phyloP scores from a whole-genome alignment of 2,113 vertebrate genomes.

The Tragulus kanchil region DNA sequence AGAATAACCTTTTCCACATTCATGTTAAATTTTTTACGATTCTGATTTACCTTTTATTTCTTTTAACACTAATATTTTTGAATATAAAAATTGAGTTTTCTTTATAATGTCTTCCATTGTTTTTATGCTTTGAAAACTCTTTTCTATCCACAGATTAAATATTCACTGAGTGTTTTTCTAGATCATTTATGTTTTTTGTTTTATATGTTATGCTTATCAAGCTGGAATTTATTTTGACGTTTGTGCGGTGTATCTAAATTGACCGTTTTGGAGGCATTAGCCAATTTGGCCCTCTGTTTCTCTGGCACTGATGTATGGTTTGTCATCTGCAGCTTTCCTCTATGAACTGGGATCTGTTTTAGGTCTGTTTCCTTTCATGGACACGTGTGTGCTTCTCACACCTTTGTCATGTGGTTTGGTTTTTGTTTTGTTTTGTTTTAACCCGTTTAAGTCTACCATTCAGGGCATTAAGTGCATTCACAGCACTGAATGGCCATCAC shows the following conservation, averaged over 20 bases:
- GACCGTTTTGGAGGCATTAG: neutral
- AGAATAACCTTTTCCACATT: neutral
- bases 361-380: neutral
- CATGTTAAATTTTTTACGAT: neutral
- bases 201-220: neutral
- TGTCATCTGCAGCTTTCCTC: neutral
- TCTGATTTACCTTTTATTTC: neutral
- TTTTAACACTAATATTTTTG: neutral
- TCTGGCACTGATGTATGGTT: neutral
- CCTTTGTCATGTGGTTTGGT: neutral
- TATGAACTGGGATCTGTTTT: neutral
- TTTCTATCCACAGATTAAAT: neutral
- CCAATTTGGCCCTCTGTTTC: neutral
- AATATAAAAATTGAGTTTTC: neutral
- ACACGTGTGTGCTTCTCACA: neutral
- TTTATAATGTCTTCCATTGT: neutral
- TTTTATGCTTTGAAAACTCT: slow-evolving; percentile 29
- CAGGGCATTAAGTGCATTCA: neutral
- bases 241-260: neutral
- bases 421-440: neutral
- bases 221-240: slow-evolving; percentile 27
- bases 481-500: neutral
- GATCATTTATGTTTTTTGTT: neutral
- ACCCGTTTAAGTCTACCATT: neutral
- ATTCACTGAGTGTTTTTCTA: neutral